Percentiles rank a stretch among this genome's conserved stretches.
Conservation (phyloP, 2,113 vertebrate genomes). For the Machaerirhynchus nigripectus region DNA sequence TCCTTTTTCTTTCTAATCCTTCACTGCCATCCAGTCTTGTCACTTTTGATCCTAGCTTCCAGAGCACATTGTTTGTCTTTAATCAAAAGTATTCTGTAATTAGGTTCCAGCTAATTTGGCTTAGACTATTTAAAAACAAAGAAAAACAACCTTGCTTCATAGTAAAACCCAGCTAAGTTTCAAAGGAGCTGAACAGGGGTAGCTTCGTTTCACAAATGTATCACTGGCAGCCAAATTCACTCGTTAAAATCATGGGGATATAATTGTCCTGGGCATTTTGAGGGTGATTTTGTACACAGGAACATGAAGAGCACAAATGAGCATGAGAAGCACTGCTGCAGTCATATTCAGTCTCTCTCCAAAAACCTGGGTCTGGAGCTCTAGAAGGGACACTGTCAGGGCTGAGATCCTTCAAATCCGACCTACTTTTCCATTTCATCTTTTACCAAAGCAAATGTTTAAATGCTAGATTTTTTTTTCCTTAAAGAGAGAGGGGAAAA, state of each 20-base stretch:
- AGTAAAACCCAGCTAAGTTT: neutral
- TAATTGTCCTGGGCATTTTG: neutral
- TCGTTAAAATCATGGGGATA: neutral
- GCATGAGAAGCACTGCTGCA: neutral
- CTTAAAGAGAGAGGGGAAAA: neutral
- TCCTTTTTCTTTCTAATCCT: neutral
- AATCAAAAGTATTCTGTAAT: constrained; percentile 51
- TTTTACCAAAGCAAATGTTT: constrained; percentile 25
- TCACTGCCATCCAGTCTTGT: constrained; percentile 7
- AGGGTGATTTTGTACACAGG: neutral
- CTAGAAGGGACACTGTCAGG: constrained; percentile 41
- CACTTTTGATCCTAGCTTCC: constrained; percentile 27
- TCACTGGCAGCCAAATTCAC: neutral
- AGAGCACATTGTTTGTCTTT: constrained; percentile 34
- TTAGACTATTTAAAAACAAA: constrained; percentile 15
- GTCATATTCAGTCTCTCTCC: constrained; percentile 12
- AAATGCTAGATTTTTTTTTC: neutral
- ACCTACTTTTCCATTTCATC: constrained; percentile 53
- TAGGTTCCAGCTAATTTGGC: constrained; percentile 53
- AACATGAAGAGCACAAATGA: neutral
- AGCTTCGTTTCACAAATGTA: neutral
- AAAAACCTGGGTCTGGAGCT: constrained; percentile 26
- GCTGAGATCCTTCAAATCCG: constrained; percentile 40
- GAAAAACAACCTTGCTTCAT: constrained; percentile 1
- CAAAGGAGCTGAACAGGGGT: neutral